phyloP scores from a whole-genome alignment of 2,113 vertebrate genomes.

The Oryzias curvinotus region DNA sequence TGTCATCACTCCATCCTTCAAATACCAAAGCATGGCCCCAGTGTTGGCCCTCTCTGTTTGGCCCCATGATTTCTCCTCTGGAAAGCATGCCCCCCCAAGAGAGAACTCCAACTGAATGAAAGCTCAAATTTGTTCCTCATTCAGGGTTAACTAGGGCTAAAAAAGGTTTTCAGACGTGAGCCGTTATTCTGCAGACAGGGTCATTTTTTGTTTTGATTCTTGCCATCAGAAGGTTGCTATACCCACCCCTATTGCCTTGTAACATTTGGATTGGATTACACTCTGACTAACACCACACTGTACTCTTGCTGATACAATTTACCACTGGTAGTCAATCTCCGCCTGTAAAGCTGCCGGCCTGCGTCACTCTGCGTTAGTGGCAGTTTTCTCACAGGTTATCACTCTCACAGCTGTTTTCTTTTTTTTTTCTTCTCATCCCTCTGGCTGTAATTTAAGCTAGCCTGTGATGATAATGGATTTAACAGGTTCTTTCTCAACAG shows the following conservation, averaged over 20 bases:
- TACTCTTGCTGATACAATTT: slow-evolving; percentile 54
- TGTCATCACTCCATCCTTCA: slow-evolving; percentile 76
- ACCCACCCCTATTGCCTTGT: slow-evolving; percentile 23
- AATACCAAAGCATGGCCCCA: slow-evolving; percentile 48
- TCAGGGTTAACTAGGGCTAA: slow-evolving; percentile 8
- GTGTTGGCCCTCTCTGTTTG: slow-evolving; percentile 36
- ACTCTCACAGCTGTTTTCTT: slow-evolving; percentile 56
- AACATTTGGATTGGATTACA: slow-evolving; percentile 54
- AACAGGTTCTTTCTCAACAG: slow-evolving; percentile 53
- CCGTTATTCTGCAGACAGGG: neutral
- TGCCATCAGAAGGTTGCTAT: slow-evolving; percentile 22
- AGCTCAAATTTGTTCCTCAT: slow-evolving; percentile 25
- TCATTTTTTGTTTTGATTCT: slow-evolving; percentile 16
- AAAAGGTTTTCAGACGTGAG: neutral
- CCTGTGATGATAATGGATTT: slow-evolving; percentile 67
- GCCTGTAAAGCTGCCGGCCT: slow-evolving; percentile 59
- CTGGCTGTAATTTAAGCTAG: slow-evolving; percentile 64
- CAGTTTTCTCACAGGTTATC: slow-evolving; percentile 66
- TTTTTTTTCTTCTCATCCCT: slow-evolving; percentile 35
- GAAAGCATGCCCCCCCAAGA: slow-evolving; percentile 50
- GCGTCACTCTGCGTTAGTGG: slow-evolving; percentile 36
- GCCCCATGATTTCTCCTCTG: slow-evolving; percentile 41
- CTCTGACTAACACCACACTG: slow-evolving; percentile 44
- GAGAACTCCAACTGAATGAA: slow-evolving; percentile 21
- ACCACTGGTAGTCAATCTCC: slow-evolving; percentile 65